Evolutionary conservation across 2,797 vertebrate species (phyloP), one percentile per base, ranked within the genome.

Genomic region (Sebastes vulpes): DNA sequence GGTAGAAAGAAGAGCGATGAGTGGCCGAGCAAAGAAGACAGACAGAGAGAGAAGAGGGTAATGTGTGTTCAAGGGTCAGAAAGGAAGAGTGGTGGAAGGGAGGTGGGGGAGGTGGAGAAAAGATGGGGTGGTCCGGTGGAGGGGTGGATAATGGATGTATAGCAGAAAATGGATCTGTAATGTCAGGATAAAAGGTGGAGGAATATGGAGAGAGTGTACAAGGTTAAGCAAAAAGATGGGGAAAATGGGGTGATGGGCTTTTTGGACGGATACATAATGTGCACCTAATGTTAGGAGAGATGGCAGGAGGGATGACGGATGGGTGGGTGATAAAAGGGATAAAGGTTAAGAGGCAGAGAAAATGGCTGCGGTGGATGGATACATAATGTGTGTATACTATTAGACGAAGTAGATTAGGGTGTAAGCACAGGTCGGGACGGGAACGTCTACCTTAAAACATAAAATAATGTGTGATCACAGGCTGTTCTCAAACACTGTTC

Each of bases 81-180:
- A 65, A 21, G 38, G 48, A 60, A 12, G 35, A 21, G 20, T 1
- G 23, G 21, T 9, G 58, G 69, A 20, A 42, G 38, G 0, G 35
- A 2, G 32, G 32, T 35, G 32, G 32, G 10, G 4, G 73, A 25
- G 42, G 61, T 9, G 8, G 28, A 54, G 38, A 38, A 58, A 59
- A 26, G 57, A 38, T 1, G 6, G 18, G 53, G 4, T n/a, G 52
- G 46, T 29, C 64, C 6, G 3, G 9, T 1, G 10, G 26, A 77
- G 38, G 53, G 56, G 35, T 21, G 31, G 75, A 46, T 87, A 89
- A 93, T 88, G 81, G 79, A 85, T 71, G 64, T 69, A 53, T 23
- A 9, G 79, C 66, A 50, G 79, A 59, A 75, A 81, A 77, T 71
- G 54, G 64, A 82, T 74, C 23, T 7, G 32, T 81, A 69, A 82